A percentile compares a stretch with the other conserved stretches of the same genome.
Conservation (phyloP, 1,140 invertebrate genomes). For the Globodera rostochiensis region DNA sequence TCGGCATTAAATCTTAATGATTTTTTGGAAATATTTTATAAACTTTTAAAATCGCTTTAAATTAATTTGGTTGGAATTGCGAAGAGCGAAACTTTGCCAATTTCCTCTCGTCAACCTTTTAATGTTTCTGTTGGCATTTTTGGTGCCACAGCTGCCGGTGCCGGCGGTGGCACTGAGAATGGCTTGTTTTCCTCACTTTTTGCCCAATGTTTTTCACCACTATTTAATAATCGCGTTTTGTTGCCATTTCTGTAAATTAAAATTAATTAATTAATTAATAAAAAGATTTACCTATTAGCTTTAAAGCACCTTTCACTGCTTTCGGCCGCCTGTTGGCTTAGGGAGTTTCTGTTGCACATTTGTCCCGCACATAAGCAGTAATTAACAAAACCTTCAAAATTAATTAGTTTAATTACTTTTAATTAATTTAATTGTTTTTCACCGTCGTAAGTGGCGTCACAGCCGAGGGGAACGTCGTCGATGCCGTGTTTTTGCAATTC, state of each 20-base stretch:
- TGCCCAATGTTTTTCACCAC: neutral
- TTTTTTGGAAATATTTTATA: neutral
- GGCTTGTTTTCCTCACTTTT: neutral
- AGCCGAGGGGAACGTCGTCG: slow-evolving; percentile 21
- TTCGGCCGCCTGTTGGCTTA: slow-evolving; percentile 34
- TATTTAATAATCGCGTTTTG: neutral
- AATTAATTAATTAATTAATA: neutral
- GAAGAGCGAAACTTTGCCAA: no score
- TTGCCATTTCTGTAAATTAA: neutral
- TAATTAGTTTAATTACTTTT: neutral
- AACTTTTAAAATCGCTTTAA: neutral
- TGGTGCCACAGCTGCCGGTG: neutral
- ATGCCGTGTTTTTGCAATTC: slow-evolving; percentile 18
- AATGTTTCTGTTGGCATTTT: neutral
- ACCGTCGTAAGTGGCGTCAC: slow-evolving; percentile 41
- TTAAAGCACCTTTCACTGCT: neutral
- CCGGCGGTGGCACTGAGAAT: neutral
- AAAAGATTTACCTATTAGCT: no score
- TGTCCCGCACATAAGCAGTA: slow-evolving; percentile 38
- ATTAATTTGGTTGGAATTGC: neutral
- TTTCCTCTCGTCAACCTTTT: neutral
- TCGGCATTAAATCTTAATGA: neutral
- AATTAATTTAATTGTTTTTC: slow-evolving; percentile 1
- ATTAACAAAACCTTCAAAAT: slow-evolving; percentile 31
- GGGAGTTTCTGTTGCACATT: slow-evolving; percentile 39